Evolutionary conservation across 1,140 invertebrate genomes (phyloP).

Genomic region (Pararge aegeria): DNA sequence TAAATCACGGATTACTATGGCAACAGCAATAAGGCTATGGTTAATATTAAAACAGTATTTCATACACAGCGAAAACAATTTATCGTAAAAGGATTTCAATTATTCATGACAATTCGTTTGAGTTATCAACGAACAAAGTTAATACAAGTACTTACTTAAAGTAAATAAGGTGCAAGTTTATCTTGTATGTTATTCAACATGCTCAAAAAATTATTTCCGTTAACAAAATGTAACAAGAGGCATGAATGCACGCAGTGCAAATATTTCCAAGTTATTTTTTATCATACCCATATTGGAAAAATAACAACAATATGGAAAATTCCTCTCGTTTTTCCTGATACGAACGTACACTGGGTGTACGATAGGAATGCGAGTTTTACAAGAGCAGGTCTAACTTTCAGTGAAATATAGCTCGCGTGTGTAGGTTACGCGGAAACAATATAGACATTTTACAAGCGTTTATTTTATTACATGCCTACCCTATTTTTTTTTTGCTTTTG

Average conservation of each 20-base stretch:
- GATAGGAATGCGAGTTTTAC: background rate
- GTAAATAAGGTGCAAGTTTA: too few relatives aligned
- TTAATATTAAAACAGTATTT: too few relatives aligned
- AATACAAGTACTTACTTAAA: too few relatives aligned
- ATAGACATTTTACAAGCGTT: background rate
- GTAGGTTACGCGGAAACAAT: background rate
- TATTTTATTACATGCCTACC: background rate
- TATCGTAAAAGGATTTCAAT: too few relatives aligned
- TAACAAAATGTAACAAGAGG: background rate
- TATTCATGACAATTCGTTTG: too few relatives aligned
- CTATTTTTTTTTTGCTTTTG: background rate
- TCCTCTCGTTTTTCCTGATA: background rate
- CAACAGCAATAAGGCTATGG: too few relatives aligned
- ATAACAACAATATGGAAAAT: background rate
- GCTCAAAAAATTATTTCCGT: too few relatives aligned
- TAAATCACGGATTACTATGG: too few relatives aligned
- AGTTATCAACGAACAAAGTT: too few relatives aligned
- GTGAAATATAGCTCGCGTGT: background rate
- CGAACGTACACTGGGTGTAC: background rate
- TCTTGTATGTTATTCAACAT: too few relatives aligned
- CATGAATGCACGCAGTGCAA: background rate
- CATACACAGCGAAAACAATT: too few relatives aligned
- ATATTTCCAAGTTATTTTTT: constrained; percentile 4
- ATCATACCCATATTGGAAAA: background rate
- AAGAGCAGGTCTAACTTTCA: background rate